Base-by-base conservation (phyloP, 2,888 invertebrate species). In the Tuta absoluta region DNA sequence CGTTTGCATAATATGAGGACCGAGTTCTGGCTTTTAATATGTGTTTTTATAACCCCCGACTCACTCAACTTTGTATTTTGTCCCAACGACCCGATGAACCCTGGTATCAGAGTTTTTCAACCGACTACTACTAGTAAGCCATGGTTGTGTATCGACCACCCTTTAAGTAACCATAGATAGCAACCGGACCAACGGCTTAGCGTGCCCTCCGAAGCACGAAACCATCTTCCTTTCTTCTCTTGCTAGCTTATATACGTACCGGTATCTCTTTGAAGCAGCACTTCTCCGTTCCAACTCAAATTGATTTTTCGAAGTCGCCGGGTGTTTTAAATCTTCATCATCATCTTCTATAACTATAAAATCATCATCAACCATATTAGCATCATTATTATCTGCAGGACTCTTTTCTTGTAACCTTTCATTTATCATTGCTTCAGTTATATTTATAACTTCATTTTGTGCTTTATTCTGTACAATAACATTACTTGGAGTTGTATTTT, bases 211-310 rank as follows among this genome's bases (percentile, higher is more conserved):
- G n/a, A n/a, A n/a, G n/a, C n/a, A n/a, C n/a, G n/a, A n/a, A n/a
- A n/a, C n/a, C n/a, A n/a, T n/a, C n/a, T n/a, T n/a, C n/a, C n/a
- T n/a, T n/a, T n/a, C n/a, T n/a, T n/a, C n/a, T n/a, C n/a, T n/a
- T n/a, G n/a, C 33, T 8, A 8, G 33, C 33, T 33, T 8, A 33
- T 41, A 14, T 17, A 45, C 63, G 63, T 65, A 79, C 79, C 79
- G 75, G 60, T 81, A 81, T 69, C 81, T 70, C 63, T 80, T 85
- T 0, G 91, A 89, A 2, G 90, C 90, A 0, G 88, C 90, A 4
- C 81, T 80, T 59, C 82, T 75, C 17, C 81, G 81, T 21, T 84
- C 81, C 45, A 82, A 67, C 8, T 79, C 76, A 24, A 67, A 67
- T 68, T 2, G 63, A 33, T 66, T 62, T 38, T 68, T 72, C 38